These are phyloP conservation scores for Bellardia pandia DNA, from an alignment of 2,888 invertebrate species.

Conservation along the genomic window DNA sequence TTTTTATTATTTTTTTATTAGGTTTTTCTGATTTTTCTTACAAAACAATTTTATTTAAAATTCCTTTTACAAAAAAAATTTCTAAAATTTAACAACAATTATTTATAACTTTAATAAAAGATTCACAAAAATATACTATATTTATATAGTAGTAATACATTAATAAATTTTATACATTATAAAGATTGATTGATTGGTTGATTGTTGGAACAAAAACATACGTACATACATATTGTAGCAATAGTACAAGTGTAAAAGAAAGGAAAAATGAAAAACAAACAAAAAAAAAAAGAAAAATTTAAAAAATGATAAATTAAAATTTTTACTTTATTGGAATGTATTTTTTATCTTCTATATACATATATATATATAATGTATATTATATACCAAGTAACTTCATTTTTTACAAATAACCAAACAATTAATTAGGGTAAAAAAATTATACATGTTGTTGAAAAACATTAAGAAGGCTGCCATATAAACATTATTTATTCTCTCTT, in stretches of 20 bases:
- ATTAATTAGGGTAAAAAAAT: slow-evolving; percentile 41
- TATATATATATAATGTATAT: slow-evolving; percentile 36
- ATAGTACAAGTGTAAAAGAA: not conserved
- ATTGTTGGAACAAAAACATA: slow-evolving; percentile 7
- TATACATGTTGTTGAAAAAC: slow-evolving; percentile 49
- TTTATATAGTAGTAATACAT: slow-evolving; percentile 46
- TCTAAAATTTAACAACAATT: slow-evolving; percentile 72
- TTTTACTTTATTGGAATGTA: slow-evolving; percentile 49
- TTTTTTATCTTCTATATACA: slow-evolving; percentile 16
- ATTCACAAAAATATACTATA: slow-evolving; percentile 58
- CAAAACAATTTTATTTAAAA: slow-evolving; percentile 56
- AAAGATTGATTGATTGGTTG: slow-evolving; percentile 22
- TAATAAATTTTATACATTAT: slow-evolving; percentile 67
- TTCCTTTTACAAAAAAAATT: slow-evolving; percentile 65
- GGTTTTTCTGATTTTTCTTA: slow-evolving; percentile 57
- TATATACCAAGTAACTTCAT: slow-evolving; percentile 61
- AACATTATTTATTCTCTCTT: slow-evolving; percentile 15
- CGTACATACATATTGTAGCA: not conserved
- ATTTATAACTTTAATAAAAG: slow-evolving; percentile 64
- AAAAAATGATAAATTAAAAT: slow-evolving; percentile 62
- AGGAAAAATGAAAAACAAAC: not conserved
- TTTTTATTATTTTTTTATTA: slow-evolving; percentile 53
- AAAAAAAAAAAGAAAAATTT: slow-evolving; percentile 9
- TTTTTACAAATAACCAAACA: slow-evolving; percentile 59
- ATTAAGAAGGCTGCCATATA: slow-evolving; percentile 52